Conservation (phyloP, 1,140 invertebrate species). For the Leptopilina clavipes region DNA sequence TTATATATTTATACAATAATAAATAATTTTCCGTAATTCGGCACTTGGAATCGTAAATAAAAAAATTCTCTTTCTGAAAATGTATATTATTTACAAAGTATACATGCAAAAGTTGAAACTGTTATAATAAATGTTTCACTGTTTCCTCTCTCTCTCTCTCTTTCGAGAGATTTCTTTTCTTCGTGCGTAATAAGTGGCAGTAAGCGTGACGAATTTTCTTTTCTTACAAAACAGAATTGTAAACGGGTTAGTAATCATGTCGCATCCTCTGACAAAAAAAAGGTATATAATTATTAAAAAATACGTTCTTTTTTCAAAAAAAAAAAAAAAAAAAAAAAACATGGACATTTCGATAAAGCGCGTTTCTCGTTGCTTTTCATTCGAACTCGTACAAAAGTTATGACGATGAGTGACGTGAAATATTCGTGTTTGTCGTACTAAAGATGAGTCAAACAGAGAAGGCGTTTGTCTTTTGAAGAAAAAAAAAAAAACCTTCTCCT, state of each 20-base stretch:
- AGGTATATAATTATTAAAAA: slow-evolving; percentile 11
- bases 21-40: neutral
- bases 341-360: slow-evolving; percentile 1
- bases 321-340: neutral
- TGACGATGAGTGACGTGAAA: slow-evolving; percentile 11
- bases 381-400: slow-evolving; percentile 21
- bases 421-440: neutral
- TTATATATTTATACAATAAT: neutral
- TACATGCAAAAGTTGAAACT: neutral
- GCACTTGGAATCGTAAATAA: neutral
- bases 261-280: neutral
- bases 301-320: neutral
- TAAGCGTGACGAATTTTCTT: slow-evolving; percentile 54
- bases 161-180: neutral
- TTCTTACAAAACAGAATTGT: slow-evolving; percentile 1
- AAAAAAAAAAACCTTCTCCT: neutral
- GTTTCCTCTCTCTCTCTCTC: neutral
- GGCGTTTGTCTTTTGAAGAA: neutral
- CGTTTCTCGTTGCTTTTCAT: slow-evolving; percentile 23
- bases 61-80: neutral
- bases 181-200: slow-evolving; percentile 51
- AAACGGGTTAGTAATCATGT: slow-evolving; percentile 8
- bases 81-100: slow-evolving; percentile 8
- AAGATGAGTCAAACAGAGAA: neutral
- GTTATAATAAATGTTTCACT: neutral